A percentile compares a stretch with the other conserved stretches of the same genome.
These are phyloP conservation scores for Benthosema pterotum DNA, from an alignment of 2,797 vertebrate species.

Conservation along the genomic window DNA sequence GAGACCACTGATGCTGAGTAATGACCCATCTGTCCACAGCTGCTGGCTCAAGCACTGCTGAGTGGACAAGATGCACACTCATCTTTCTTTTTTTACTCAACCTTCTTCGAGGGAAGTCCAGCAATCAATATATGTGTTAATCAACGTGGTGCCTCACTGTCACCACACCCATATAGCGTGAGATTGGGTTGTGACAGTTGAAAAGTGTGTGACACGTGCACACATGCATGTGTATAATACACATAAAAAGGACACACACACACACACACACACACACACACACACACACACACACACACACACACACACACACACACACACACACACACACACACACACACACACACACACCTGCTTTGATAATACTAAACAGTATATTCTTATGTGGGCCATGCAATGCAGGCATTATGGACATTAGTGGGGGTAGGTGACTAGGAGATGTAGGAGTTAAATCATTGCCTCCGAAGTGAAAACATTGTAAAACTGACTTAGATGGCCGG, in stretches of 20 bases:
- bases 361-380: too few species aligned
- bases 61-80: conserved; percentile 49
- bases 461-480: too few species aligned
- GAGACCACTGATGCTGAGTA: conserved; percentile 62
- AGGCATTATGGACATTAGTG: too few species aligned
- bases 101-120: conserved; percentile 29
- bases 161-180: background rate
- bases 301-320: background rate
- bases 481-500: too few species aligned
- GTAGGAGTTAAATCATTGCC: too few species aligned
- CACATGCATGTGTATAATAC: background rate
- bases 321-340: background rate
- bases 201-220: background rate
- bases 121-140: conserved; percentile 45
- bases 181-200: background rate
- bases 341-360: background rate
- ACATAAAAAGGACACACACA: background rate
- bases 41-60: conserved; percentile 37
- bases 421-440: too few species aligned
- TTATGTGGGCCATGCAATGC: too few species aligned
- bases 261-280: background rate
- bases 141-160: conserved; percentile 33
- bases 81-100: conserved; percentile 16
- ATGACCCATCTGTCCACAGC: conserved; percentile 62
- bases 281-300: background rate